Evolutionary conservation across 2,888 invertebrate species (phyloP), one percentile per base, ranked within the genome.

Genomic region (Mylabris sibirica): DNA sequence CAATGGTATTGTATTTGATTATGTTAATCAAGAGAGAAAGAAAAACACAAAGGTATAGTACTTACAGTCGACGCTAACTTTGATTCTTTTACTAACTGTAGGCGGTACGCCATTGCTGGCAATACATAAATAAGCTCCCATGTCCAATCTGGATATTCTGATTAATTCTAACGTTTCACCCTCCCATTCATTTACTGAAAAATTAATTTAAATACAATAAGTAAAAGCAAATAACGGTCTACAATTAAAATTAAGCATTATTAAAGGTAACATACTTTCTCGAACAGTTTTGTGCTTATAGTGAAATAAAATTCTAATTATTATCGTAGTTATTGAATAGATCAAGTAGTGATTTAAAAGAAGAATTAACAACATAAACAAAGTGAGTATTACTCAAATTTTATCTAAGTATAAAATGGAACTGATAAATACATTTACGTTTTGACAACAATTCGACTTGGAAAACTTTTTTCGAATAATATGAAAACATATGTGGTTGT

Each of bases 31-130:
- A 4, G 9, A 35, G 35, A 11, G 35, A 35, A 41, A 14, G 44
- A 63, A 41, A 26, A 63, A 38, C 26, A 20, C 35, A 35, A 61
- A 61, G 60, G 35, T 11, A 17, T 65, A 24, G 71, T 87, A 93
- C 96, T 95, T 87, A 96, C 96, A 96, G 86, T 96, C 95, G 53
- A 96, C 96, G 88, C 94, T 95, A 80, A 96, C 94, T 91, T 94
- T 95, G 80, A 96, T 96, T 81, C 94, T 89, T 86, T 96, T 96
- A 82, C 95, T 95, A 70, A 96, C 95, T 41, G 94, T 92, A 6
- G 96, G 96, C 0, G 96, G 96, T 17, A 96, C 93, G 14, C 94
- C 93, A 81, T 96, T 96, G 80, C 92, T 92, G 64, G 97, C 96
- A 77, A 96, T 96, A 85, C 97, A 97, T 74, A 97, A 89, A 85